Evolutionary conservation across 2,888 invertebrate species (phyloP).

Genomic region (Suillia variegata): DNA sequence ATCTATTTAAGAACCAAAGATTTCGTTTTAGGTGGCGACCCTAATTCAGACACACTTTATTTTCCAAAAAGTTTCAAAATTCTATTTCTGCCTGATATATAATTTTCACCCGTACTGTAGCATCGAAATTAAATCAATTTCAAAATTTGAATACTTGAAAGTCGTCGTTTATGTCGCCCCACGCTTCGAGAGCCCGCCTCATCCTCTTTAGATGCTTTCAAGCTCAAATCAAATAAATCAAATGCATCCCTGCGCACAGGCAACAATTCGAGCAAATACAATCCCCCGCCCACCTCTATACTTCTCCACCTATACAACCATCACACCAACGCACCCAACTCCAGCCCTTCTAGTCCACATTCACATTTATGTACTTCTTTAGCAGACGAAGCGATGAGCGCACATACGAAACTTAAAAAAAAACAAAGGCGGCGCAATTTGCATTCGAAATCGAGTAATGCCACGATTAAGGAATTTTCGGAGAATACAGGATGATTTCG

Average conservation of each 20-base stretch:
- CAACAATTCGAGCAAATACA: not conserved
- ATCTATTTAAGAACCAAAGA: too few species aligned
- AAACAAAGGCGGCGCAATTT: constrained; percentile 40
- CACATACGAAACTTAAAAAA: not conserved
- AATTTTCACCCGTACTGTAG: too few species aligned
- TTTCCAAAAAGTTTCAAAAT: too few species aligned
- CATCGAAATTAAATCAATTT: constrained; percentile 4
- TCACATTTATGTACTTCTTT: constrained; percentile 23
- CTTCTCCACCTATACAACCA: not conserved
- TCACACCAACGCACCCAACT: constrained; percentile 13
- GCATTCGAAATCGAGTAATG: constrained; percentile 44
- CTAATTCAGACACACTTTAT: too few species aligned
- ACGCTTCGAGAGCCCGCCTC: too few species aligned
- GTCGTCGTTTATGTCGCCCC: too few species aligned
- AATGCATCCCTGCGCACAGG: not conserved
- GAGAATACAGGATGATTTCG: not conserved
- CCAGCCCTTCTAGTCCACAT: constrained; percentile 11
- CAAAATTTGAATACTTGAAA: not conserved
- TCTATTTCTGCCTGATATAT: too few species aligned
- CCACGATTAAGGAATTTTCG: not conserved
- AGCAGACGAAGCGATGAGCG: too few species aligned
- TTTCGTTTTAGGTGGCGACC: too few species aligned
- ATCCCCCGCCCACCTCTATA: not conserved
- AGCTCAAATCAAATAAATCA: too few species aligned
- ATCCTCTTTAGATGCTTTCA: too few species aligned